These are phyloP conservation scores for Parnassius apollo DNA, from an alignment of 2,888 invertebrate genomes.

Conservation along the genomic window DNA sequence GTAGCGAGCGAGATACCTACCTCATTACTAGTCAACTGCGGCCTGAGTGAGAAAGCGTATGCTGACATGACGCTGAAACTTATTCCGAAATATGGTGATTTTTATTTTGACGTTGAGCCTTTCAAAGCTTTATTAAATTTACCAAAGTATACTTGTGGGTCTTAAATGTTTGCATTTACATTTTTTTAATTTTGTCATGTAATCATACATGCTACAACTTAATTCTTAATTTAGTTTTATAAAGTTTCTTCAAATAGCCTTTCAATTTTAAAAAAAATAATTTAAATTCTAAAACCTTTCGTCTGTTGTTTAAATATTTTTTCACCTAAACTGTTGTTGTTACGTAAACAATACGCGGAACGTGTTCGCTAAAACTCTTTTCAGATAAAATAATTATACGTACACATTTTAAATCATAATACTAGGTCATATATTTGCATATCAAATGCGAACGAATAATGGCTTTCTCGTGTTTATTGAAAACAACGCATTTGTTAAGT, in stretches of 20 bases:
- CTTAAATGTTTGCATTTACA: no score
- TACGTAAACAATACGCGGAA: conserved; percentile 14
- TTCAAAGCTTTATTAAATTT: conserved; percentile 16
- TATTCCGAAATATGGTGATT: conserved; percentile 11
- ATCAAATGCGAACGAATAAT: conserved; percentile 18
- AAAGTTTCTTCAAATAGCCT: no score
- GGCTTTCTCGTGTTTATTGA: conserved; percentile 19
- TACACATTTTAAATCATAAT: conserved; percentile 13
- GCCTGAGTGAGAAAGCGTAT: conserved; percentile 2
- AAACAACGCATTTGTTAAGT: conserved; percentile 14
- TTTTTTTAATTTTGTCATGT: background rate
- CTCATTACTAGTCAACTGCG: conserved; percentile 26
- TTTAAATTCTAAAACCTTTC: no score
- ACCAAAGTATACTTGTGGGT: background rate
- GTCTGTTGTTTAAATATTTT: no score
- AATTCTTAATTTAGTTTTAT: no score
- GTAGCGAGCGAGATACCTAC: conserved; percentile 13
- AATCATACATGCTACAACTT: background rate
- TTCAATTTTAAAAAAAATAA: no score
- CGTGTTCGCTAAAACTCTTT: conserved; percentile 14
- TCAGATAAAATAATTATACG: conserved; percentile 13
- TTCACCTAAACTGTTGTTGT: background rate
- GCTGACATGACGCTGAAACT: conserved; percentile 3
- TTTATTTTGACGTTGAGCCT: conserved; percentile 8
- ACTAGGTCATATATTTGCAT: conserved; percentile 17